A percentile compares a stretch with the other conserved stretches of the same genome.
These are phyloP conservation scores for Amia ocellicauda DNA, from an alignment of 2,113 vertebrate genomes.

Conservation along the genomic window DNA sequence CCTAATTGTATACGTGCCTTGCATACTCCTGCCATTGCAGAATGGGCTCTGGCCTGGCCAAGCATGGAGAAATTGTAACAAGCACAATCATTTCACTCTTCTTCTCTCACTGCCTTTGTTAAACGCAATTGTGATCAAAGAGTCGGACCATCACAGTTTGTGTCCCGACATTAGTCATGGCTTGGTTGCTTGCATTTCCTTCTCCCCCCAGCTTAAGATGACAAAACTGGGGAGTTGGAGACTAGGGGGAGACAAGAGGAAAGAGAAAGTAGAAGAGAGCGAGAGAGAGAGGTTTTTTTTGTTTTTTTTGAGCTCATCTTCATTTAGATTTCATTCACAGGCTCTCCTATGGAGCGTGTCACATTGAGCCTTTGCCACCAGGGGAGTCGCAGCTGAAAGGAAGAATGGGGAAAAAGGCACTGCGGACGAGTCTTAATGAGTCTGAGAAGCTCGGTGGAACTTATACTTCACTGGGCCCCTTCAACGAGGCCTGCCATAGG, in stretches of 20 bases:
- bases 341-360: neutral
- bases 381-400: neutral
- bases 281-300: neutral
- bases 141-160: slow-evolving; percentile 53
- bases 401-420: neutral
- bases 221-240: slow-evolving; percentile 34
- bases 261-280: slow-evolving; percentile 17
- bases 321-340: slow-evolving; percentile 2
- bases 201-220: slow-evolving; percentile 36
- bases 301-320: neutral
- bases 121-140: slow-evolving; percentile 66
- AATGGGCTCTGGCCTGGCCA: slow-evolving; percentile 48
- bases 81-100: slow-evolving; percentile 41
- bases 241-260: slow-evolving; percentile 47
- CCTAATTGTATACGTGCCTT: slow-evolving; percentile 43
- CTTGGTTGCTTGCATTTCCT: slow-evolving; percentile 56
- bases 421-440: neutral
- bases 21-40: slow-evolving; percentile 45
- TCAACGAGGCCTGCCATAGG: neutral
- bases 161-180: slow-evolving; percentile 62
- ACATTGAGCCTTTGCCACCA: neutral
- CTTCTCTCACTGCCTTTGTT: slow-evolving; percentile 40
- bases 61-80: slow-evolving; percentile 52
- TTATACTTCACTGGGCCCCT: neutral
- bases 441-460: neutral